Percentiles rank a stretch among this genome's conserved stretches.
Evolutionary conservation across 2,113 vertebrate genomes (phyloP).

Genomic region (Eulemur macaco): DNA sequence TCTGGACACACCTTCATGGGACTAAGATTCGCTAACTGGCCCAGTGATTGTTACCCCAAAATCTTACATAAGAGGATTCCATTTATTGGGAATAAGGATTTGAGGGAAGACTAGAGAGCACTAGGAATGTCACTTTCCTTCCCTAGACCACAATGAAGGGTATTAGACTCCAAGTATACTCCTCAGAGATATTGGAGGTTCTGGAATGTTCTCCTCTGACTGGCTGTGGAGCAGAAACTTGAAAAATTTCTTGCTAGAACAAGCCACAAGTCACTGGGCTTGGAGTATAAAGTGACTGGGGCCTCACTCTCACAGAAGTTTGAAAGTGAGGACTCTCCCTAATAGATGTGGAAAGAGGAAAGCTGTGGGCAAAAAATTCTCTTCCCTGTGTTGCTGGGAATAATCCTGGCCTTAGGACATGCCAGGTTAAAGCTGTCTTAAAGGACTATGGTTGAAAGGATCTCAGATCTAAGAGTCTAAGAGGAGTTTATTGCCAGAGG

Average conservation of each 20-base stretch:
- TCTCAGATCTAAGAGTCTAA: background rate
- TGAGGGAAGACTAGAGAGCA: background rate
- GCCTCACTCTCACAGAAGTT: background rate
- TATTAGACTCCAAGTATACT: background rate
- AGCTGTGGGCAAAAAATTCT: background rate
- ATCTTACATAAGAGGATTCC: background rate
- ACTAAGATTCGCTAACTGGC: background rate
- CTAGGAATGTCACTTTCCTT: background rate
- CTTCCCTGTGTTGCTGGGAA: background rate
- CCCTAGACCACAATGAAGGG: background rate
- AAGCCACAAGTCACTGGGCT: background rate
- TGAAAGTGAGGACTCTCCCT: background rate
- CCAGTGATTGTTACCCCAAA: background rate
- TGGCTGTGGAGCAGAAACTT: background rate
- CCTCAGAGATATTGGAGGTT: background rate
- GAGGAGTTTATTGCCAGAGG: too few species aligned
- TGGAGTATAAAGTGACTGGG: accelerated
- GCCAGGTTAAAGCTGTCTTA: background rate
- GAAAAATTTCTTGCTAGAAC: background rate
- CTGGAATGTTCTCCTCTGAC: background rate
- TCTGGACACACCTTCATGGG: background rate
- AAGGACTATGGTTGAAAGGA: background rate
- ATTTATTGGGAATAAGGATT: background rate
- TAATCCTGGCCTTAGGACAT: background rate
- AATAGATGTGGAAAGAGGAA: background rate